These are phyloP conservation scores for Drosophila asahinai DNA, from an alignment of 1,140 invertebrate genomes.

Conservation along the genomic window DNA sequence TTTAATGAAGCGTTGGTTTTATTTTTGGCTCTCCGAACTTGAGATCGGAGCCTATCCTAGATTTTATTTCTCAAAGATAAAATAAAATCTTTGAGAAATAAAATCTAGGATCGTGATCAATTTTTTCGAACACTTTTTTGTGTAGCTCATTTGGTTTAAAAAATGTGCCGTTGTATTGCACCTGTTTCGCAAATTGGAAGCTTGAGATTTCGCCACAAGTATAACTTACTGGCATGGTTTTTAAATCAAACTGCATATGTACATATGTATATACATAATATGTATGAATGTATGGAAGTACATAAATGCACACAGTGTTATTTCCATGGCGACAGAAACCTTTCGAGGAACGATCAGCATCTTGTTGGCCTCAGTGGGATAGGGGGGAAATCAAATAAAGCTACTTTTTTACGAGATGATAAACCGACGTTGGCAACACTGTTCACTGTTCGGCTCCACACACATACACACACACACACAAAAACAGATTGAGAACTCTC, in stretches of 20 bases:
- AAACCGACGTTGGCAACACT: conserved; percentile 34
- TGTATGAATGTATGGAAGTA: not conserved
- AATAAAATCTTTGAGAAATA: no score
- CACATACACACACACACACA: conserved; percentile 22
- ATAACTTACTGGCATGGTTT: not conserved
- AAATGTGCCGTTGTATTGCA: not conserved
- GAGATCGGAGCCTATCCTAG: no score
- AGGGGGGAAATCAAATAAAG: conserved; percentile 2
- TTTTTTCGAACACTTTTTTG: no score
- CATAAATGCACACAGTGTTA: not conserved
- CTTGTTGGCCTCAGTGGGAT: not conserved
- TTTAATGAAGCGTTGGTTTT: no score
- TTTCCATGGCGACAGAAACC: conserved; percentile 11
- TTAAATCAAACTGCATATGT: not conserved
- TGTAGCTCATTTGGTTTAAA: not conserved
- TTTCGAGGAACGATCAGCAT: conserved; percentile 28
- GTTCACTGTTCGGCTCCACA: conserved; percentile 14
- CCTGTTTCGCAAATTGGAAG: not conserved
- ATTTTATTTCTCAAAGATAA: no score
- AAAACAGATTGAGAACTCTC: conserved; percentile 31
- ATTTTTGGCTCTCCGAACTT: no score
- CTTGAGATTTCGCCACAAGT: not conserved
- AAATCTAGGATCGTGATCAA: no score
- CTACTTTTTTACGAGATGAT: conserved; percentile 21
- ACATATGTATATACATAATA: not conserved